Percentiles rank a stretch among this genome's conserved stretches.
Conservation (phyloP, 2,797 vertebrate species). For the Sciurus carolinensis region DNA sequence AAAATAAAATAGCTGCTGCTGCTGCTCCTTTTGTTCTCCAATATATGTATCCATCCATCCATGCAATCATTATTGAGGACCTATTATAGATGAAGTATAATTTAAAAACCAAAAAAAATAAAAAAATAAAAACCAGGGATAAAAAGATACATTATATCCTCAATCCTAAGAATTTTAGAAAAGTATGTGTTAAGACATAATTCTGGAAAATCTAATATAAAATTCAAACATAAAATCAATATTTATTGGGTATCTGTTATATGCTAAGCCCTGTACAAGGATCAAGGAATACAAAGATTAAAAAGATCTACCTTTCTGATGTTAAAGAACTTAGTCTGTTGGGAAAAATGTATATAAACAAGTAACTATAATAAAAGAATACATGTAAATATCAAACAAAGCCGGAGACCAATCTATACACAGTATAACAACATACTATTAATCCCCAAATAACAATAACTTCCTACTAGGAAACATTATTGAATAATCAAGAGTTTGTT, state of each 20-base stretch:
- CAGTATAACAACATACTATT: background rate
- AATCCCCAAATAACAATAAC: background rate
- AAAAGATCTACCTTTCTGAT: conserved; percentile 8
- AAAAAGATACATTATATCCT: background rate
- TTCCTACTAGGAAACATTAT: background rate
- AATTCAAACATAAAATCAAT: background rate
- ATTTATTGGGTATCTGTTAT: background rate
- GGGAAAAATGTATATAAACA: background rate
- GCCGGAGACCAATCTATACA: background rate
- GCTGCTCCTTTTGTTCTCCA: background rate
- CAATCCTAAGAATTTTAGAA: background rate
- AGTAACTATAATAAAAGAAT: conserved; percentile 41
- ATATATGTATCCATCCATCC: background rate
- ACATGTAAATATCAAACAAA: background rate
- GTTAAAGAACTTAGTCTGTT: background rate
- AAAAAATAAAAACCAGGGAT: background rate
- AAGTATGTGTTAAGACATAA: background rate
- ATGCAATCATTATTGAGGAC: background rate
- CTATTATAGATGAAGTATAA: background rate
- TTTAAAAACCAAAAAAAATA: no score
- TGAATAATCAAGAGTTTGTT: background rate
- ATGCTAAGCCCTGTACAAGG: background rate
- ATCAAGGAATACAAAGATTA: conserved; percentile 43
- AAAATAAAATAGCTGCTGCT: no score
- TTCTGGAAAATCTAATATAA: conserved; percentile 16